Evolutionary conservation across 1,140 invertebrate species (phyloP).

Genomic region (Drosophila pallidifrons): DNA sequence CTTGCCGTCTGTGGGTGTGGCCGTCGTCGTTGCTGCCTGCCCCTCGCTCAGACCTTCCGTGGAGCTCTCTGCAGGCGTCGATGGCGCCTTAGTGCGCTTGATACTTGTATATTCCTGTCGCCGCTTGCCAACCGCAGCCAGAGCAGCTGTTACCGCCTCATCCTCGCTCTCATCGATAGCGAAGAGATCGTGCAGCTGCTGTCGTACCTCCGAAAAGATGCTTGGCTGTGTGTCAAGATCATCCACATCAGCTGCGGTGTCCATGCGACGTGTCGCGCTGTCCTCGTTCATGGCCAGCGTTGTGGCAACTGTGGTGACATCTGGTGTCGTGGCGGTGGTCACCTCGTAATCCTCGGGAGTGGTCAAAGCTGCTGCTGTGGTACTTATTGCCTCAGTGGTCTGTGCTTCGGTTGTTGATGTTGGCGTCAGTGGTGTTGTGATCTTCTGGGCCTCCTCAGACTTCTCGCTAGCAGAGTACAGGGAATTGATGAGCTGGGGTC

Average conservation of each 20-base stretch:
- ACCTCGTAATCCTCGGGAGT: slow-evolving; percentile 70
- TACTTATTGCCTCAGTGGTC: slow-evolving; percentile 40
- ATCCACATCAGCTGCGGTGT: slow-evolving; percentile 69
- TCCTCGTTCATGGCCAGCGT: slow-evolving; percentile 62
- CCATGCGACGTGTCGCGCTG: slow-evolving; percentile 78
- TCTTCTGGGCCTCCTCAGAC: slow-evolving; percentile 31
- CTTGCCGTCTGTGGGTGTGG: slow-evolving; percentile 61
- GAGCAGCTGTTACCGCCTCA: slow-evolving; percentile 64
- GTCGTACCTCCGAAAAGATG: slow-evolving; percentile 80
- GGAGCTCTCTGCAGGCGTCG: slow-evolving; percentile 56
- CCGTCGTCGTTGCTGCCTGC: slow-evolving; percentile 58
- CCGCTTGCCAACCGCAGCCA: slow-evolving; percentile 71
- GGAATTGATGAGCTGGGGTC: slow-evolving; percentile 73
- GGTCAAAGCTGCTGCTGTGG: slow-evolving; percentile 48
- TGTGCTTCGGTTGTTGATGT: slow-evolving; percentile 41
- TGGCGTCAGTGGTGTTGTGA: slow-evolving; percentile 66
- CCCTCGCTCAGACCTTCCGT: slow-evolving; percentile 40
- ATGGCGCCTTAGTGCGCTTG: slow-evolving; percentile 56
- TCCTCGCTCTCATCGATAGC: slow-evolving; percentile 79
- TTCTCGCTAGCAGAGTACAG: slow-evolving; percentile 55
- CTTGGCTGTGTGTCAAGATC: slow-evolving; percentile 81
- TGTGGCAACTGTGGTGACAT: slow-evolving; percentile 60
- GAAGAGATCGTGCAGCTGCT: slow-evolving; percentile 79
- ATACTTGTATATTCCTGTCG: slow-evolving; percentile 85
- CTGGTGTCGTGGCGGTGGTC: slow-evolving; percentile 52